Percentiles rank a stretch among this genome's conserved stretches.
phyloP scores from a whole-genome alignment of 1,140 invertebrate species.

The Andrena cerasifolii region DNA sequence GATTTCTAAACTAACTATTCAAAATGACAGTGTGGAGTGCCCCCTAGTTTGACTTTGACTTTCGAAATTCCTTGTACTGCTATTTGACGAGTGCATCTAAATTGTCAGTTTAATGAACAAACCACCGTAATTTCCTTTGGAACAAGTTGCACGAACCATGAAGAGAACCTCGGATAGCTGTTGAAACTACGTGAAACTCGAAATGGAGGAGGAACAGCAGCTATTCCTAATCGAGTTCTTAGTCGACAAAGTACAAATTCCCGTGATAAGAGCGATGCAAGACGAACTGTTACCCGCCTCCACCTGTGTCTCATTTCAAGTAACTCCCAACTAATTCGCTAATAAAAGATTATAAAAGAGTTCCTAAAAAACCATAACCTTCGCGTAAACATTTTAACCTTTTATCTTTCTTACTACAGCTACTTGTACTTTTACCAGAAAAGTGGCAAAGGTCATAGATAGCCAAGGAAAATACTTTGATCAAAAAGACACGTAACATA shows the following conservation, averaged over 20 bases:
- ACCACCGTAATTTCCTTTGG: too few relatives aligned
- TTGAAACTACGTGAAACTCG: neutral
- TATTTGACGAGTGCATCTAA: constrained; percentile 14
- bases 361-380: neutral
- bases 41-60: neutral
- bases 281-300: constrained; percentile 66
- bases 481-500: too few relatives aligned
- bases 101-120: constrained; percentile 13
- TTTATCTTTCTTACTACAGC: too few relatives aligned
- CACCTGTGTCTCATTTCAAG: constrained; percentile 77
- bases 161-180: neutral
- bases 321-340: constrained; percentile 38
- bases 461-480: too few relatives aligned
- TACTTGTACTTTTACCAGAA: too few relatives aligned
- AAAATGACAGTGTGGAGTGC: neutral
- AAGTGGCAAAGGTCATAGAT: too few relatives aligned
- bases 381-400: neutral
- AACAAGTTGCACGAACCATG: neutral
- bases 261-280: constrained; percentile 70
- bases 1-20: neutral
- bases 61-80: neutral
- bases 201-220: constrained; percentile 66
- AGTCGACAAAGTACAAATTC: constrained; percentile 74
- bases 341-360: neutral
- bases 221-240: constrained; percentile 78